Base-by-base conservation (phyloP, 1,140 invertebrate genomes). In the Lasioglossum baleicum region DNA sequence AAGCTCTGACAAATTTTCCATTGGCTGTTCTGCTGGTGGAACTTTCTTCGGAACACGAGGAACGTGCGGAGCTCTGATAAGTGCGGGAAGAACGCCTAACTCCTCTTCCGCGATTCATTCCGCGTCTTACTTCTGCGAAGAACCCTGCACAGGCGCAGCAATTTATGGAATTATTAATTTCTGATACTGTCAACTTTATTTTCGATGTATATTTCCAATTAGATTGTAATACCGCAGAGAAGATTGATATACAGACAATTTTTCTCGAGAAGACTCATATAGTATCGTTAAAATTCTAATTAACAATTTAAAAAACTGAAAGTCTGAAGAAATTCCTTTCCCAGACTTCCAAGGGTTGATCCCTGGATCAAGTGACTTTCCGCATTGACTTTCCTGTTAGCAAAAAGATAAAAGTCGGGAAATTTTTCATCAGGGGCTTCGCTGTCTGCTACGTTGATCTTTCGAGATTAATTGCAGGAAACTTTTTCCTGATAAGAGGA, bases 1-100 rank as follows among this genome's bases (percentile, higher is more conserved):
- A 0, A 10, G 0, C 13, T 0, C 44, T 48, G 44, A 26, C 40
- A 81, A 81, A 70, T 58, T 81, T 77, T 81, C 73, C 78, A 60
- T 68, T 42, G 31, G 48, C 35, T 8, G 22, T 26, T 15, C 42
- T 5, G 20, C 15, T 0, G 13, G 13, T n/a, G 53, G 60, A 68
- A 75, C 44, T 64, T 60, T 78, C 48, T n/a, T 63, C 51, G 22
- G 17, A 53, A 53, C 26, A 31, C 35, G 40, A 6, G 20, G 11
- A 60, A 35, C 60, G 8, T 26, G 2, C 26, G 26, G 11, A 26
- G 10, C 60, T 13, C 26, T 17, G 61, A 64, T 64, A 40, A 64
- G 13, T 15, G 26, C 26, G 60, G 10, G 26, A 15, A 31, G 26
- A 26, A 35, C 11, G 61, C 3, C 2, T 6, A 35, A 13, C 4